These are phyloP conservation scores for Cerastoderma edule DNA, from an alignment of 2,888 invertebrate genomes.

Conservation along the genomic window DNA sequence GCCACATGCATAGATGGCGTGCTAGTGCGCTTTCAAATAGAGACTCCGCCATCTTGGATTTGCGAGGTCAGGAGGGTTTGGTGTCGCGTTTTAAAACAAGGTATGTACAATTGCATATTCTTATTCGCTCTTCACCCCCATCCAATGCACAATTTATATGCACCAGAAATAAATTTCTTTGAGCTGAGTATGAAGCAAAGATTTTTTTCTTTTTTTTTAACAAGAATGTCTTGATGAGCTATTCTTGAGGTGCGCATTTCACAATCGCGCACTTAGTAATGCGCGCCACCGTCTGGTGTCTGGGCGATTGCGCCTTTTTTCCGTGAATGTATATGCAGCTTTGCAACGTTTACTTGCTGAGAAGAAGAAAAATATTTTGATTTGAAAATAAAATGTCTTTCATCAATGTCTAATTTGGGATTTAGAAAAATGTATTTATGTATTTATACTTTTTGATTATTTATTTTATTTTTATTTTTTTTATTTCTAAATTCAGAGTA, in stretches of 20 bases:
- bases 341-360: too few relatives aligned
- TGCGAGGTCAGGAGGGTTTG: constrained; percentile 46
- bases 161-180: neutral
- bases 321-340: neutral
- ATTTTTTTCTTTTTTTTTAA: too few relatives aligned
- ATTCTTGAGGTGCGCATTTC: neutral
- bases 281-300: constrained; percentile 12
- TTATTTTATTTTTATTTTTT: too few relatives aligned
- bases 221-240: neutral
- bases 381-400: too few relatives aligned
- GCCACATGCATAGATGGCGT: constrained; percentile 29
- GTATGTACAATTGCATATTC: constrained; percentile 15
- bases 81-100: constrained; percentile 20
- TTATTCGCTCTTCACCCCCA: neutral
- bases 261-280: neutral
- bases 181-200: too few relatives aligned
- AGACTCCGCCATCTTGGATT: constrained; percentile 58
- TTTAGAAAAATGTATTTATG: too few relatives aligned
- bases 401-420: too few relatives aligned
- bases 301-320: constrained; percentile 17
- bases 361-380: too few relatives aligned
- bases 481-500: too few relatives aligned
- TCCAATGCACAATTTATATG: constrained; percentile 16
- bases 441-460: too few relatives aligned
- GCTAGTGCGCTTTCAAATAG: constrained; percentile 29